Evolutionary conservation across 2,888 invertebrate genomes (phyloP).

Genomic region (Amaurobius ferox): DNA sequence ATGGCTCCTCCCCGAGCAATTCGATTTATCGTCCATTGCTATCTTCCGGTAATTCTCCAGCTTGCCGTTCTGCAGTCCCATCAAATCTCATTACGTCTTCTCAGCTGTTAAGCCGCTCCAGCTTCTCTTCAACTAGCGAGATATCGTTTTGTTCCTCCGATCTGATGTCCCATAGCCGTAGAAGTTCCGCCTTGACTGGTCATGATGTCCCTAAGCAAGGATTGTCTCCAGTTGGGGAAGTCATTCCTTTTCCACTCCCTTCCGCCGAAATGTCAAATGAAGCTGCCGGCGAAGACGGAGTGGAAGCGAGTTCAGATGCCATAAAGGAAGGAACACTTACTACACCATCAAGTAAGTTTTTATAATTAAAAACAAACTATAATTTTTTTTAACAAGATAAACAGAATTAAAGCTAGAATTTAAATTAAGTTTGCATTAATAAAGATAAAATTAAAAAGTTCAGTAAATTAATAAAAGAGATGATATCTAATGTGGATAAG

Average conservation of each 20-base stretch:
- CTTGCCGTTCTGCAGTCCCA: not conserved
- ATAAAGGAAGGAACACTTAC: not conserved
- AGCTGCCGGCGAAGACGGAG: not conserved
- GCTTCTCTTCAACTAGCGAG: slow-evolving; percentile 37
- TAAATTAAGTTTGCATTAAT: not conserved
- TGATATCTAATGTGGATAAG: too few species aligned
- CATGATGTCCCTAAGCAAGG: not conserved
- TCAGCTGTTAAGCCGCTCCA: slow-evolving; percentile 12
- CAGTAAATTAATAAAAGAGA: too few species aligned
- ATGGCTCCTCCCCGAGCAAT: not conserved
- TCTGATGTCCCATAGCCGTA: not conserved
- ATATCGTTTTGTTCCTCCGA: slow-evolving; percentile 31
- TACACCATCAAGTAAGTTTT: not conserved
- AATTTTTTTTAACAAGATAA: too few species aligned
- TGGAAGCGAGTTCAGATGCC: not conserved
- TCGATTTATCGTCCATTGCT: slow-evolving; percentile 10
- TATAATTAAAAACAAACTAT: too few species aligned
- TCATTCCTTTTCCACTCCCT: not conserved
- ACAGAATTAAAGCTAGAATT: not conserved
- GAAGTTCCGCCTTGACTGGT: not conserved
- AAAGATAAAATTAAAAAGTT: too few species aligned
- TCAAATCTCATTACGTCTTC: slow-evolving; percentile 16
- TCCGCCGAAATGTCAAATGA: not conserved
- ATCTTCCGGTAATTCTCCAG: not conserved
- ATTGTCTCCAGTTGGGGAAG: slow-evolving; percentile 29